Base-by-base conservation (phyloP, 2,113 vertebrate species). In the Pseudorasbora parva region DNA sequence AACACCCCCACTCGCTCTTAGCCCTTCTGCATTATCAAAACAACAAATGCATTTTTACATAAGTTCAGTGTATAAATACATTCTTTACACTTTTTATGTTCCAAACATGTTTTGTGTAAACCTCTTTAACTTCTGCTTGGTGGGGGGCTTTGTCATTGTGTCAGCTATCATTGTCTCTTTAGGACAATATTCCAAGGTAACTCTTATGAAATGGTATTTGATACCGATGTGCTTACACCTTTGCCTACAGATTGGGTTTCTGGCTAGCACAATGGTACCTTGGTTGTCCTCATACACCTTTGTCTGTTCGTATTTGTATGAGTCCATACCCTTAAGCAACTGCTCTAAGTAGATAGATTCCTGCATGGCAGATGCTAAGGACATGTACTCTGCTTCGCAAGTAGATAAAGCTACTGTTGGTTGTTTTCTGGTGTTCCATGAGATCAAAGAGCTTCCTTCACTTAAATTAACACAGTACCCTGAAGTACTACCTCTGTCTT, bases 371-470 rank as follows among this genome's bases (percentile, higher is more conserved):
- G 37, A 72, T 43, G 69, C 21, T 23, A 72, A 45, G 9, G 68
- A 72, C 30, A 69, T 73, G n/a, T 73, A 49, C 4, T 73, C 71
- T 47, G 71, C 41, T 47, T 49, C 71, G 12, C 62, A 68, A 30
- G 30, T 30, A 30, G 57, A 80, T 14, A 80, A 11, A 5, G 78
- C 78, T 4, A 80, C 78, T 66, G 78, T 80, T 43, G 78, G 9
- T 21, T 80, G 78, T 27, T 80, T 57, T 80, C 27, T 84, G n/a
- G 30, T 21, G 60, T 78, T 84, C 74, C 75, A 59, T 11, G 76
- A 72, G 56, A 82, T 23, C 30, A 82, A 1, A 73, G 80, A 10
- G 8, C 68, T 82, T 45, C 4, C 23, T 27, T 74, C 14, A 19
- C 23, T 73, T 1, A 73, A 23, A 73, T 5, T 49, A 12, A 73